phyloP scores from a whole-genome alignment of 2,797 vertebrate species.

The Diplodus puntazzo region DNA sequence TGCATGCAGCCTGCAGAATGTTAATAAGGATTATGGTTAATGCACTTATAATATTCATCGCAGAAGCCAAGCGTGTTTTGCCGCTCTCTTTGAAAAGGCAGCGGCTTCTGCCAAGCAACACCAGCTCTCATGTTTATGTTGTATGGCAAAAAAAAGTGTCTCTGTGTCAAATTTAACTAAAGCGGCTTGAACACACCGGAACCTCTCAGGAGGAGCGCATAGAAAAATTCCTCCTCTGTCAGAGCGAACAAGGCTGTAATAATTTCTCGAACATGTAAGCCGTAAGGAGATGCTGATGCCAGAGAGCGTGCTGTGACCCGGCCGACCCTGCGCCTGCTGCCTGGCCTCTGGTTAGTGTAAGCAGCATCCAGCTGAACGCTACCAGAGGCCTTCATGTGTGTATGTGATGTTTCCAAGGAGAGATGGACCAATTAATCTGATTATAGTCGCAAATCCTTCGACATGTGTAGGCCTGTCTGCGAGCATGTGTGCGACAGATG shows the following conservation, averaged over 20 bases:
- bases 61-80: constrained; percentile 68
- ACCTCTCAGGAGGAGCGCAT: constrained; percentile 54
- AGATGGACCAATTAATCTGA: constrained; percentile 94
- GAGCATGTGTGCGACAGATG: constrained; percentile 95
- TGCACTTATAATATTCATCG: constrained; percentile 73
- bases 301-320: constrained; percentile 72
- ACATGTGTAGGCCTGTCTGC: constrained; percentile 88
- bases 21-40: constrained; percentile 94
- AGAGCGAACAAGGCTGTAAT: constrained; percentile 64
- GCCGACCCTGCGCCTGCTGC: constrained; percentile 73
- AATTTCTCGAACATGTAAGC: constrained; percentile 73
- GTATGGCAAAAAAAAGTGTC: constrained; percentile 22
- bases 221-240: constrained; percentile 67
- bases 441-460: constrained; percentile 92
- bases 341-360: constrained; percentile 84
- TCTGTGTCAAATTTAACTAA: constrained; percentile 56
- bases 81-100: constrained; percentile 72
- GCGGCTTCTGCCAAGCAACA: constrained; percentile 74
- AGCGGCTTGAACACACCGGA: constrained; percentile 47
- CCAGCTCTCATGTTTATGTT: constrained; percentile 63
- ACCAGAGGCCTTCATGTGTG: constrained; percentile 74
- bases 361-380: constrained; percentile 79
- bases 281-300: constrained; percentile 74
- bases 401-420: constrained; percentile 83
- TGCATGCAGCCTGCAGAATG: constrained; percentile 92